Conservation (phyloP, 2,888 invertebrate genomes). For the Nomada hirtipes region DNA sequence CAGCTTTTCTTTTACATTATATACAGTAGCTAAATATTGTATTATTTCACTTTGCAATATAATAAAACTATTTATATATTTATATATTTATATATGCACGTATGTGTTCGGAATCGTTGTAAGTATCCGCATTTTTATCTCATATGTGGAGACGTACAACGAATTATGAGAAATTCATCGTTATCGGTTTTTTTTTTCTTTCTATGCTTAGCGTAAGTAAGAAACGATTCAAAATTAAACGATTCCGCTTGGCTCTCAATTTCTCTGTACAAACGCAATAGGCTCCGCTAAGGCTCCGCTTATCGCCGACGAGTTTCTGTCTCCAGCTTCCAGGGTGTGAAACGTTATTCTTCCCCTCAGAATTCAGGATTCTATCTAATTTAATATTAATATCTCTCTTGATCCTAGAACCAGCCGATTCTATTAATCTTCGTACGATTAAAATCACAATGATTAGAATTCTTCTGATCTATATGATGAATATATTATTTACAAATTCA, state of each 20-base stretch:
- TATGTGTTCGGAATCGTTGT: conserved; percentile 48
- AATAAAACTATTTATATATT: conserved; percentile 80
- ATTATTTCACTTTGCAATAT: conserved; percentile 78
- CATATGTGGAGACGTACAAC: conserved; percentile 40
- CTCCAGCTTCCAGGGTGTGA: conserved; percentile 33
- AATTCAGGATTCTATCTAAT: conserved; percentile 49
- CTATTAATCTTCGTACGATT: conserved; percentile 14
- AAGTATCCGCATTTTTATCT: conserved; percentile 36
- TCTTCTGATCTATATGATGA: conserved; percentile 6
- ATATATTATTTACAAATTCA: conserved; percentile 38
- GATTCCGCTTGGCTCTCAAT: conserved; percentile 50
- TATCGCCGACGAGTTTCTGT: conserved; percentile 42
- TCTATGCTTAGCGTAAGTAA: conserved; percentile 63
- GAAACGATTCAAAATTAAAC: conserved; percentile 69
- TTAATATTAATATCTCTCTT: conserved; percentile 38
- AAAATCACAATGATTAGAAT: conserved; percentile 15
- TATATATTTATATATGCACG: conserved; percentile 73
- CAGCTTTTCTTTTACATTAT: conserved; percentile 85
- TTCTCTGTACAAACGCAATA: conserved; percentile 54
- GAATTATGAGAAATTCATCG: conserved; percentile 55
- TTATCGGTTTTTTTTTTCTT: conserved; percentile 45
- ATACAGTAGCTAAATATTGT: conserved; percentile 84
- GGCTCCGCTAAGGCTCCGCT: conserved; percentile 58
- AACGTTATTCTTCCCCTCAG: conserved; percentile 39
- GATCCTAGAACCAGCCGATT: conserved; percentile 53